A percentile compares a stretch with the other conserved stretches of the same genome.
Evolutionary conservation across 2,888 invertebrate species (phyloP).

Genomic region (Drosophila greeni): DNA sequence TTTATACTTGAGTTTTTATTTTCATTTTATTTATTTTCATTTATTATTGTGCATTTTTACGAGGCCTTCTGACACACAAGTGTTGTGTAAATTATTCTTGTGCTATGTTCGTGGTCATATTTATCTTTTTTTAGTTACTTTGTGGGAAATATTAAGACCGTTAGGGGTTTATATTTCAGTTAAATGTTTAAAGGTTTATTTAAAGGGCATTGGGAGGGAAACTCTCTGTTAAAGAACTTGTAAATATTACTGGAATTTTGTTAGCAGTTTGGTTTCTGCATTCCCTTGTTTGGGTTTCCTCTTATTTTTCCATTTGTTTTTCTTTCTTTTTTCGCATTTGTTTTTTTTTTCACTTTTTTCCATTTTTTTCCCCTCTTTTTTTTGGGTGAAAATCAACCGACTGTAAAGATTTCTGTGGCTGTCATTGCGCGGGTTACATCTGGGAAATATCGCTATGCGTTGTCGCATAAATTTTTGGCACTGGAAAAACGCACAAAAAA

Average conservation of each 20-base stretch:
- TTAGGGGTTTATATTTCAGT: not conserved
- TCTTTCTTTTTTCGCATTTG: constrained; percentile 8
- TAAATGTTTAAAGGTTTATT: not conserved
- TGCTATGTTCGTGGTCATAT: not conserved
- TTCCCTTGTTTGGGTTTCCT: no score
- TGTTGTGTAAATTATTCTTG: constrained; percentile 31
- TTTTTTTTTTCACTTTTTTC: no score
- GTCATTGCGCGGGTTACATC: constrained; percentile 24
- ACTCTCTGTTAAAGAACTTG: constrained; percentile 1
- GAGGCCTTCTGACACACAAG: constrained; percentile 30
- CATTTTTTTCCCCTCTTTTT: constrained; percentile 5
- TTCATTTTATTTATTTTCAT: constrained; percentile 2
- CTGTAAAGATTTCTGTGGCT: constrained; percentile 32
- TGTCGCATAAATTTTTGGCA: constrained; percentile 39
- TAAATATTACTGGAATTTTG: constrained; percentile 5
- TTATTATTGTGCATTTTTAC: constrained; percentile 20
- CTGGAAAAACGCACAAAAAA: constrained; percentile 18
- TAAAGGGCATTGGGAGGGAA: no score
- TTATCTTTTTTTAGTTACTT: not conserved
- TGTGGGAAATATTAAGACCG: not conserved
- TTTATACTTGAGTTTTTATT: constrained; percentile 13
- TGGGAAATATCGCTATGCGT: constrained; percentile 42
- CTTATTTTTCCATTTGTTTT: constrained; percentile 1
- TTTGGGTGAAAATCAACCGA: constrained; percentile 30
- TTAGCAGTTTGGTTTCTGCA: constrained; percentile 2